Evolutionary conservation across 2,113 vertebrate species (phyloP).

Genomic region (Xenopus tropicalis): DNA sequence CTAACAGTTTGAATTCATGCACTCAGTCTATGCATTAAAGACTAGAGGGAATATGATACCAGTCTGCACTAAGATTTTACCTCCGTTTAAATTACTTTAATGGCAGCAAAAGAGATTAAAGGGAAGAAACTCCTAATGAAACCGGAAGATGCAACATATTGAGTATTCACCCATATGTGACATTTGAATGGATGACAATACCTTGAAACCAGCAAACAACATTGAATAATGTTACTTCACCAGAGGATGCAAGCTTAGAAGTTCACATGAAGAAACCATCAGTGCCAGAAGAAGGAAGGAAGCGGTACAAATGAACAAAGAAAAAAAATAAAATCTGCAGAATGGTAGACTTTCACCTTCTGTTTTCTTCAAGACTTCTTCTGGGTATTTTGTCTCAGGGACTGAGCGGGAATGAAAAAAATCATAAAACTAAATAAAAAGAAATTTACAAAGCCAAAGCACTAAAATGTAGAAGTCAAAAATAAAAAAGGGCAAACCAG

Average conservation of each 20-base stretch:
- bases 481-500: conserved; percentile 28
- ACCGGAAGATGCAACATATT: not conserved
- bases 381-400: conserved; percentile 14
- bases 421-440: not conserved
- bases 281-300: conserved; percentile 25
- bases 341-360: conserved; percentile 7
- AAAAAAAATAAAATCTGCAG: not conserved
- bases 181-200: conserved; percentile 1
- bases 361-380: conserved; percentile 32
- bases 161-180: not conserved
- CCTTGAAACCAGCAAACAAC: conserved; percentile 40
- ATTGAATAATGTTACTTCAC: conserved; percentile 41
- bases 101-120: not conserved
- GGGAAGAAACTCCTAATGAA: not conserved
- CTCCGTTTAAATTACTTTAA: not conserved
- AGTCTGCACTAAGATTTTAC: conserved; percentile 55
- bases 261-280: conserved; percentile 46
- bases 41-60: conserved; percentile 77
- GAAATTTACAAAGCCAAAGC: conserved; percentile 1
- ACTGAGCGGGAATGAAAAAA: not conserved
- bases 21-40: conserved; percentile 53
- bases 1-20: conserved; percentile 79
- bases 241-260: conserved; percentile 57
- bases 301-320: not conserved
- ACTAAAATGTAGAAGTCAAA: not conserved